Evolutionary conservation across 53 echinoderm and acorn worm genomes (phyloP).

Genomic region (Paracentrotus lividus): DNA sequence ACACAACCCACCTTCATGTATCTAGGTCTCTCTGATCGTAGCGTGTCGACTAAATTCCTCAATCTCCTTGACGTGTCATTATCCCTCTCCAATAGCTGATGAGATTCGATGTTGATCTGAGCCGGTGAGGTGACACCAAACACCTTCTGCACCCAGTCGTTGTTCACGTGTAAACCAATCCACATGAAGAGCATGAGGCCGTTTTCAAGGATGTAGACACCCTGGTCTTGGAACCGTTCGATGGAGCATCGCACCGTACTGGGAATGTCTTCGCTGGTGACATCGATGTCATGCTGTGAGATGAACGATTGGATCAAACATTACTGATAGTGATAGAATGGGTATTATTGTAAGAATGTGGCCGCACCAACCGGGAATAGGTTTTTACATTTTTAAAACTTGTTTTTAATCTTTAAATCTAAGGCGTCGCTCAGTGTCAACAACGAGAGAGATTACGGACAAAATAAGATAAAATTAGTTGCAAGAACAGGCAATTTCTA

Average conservation of each 20-base stretch:
- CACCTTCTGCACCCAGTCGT: conserved; percentile 95
- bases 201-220: conserved; percentile 95
- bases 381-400: too few species aligned
- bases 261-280: conserved; percentile 74
- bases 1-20: conserved; percentile 99
- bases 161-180: conserved; percentile 96
- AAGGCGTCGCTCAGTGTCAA: too few species aligned
- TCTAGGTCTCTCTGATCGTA: conserved; percentile 79
- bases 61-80: conserved; percentile 82
- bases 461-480: too few species aligned
- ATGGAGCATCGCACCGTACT: conserved; percentile 82
- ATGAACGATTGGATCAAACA: background rate
- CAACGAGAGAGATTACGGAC: conserved; percentile 82
- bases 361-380: too few species aligned
- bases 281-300: conserved; percentile 85
- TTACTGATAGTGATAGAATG: too few species aligned
- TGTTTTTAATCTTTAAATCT: too few species aligned
- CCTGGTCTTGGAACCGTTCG: conserved; percentile 89
- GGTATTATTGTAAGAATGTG: too few species aligned
- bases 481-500: too few species aligned
- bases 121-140: conserved; percentile 97
- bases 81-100: conserved; percentile 84
- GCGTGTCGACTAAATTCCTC: conserved; percentile 70
- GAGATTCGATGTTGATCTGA: conserved; percentile 97
- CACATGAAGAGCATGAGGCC: conserved; percentile 96